A percentile compares a stretch with the other conserved stretches of the same genome.
These are phyloP conservation scores for Dryadula phaetusa DNA, from an alignment of 2,888 invertebrate species.

Conservation along the genomic window DNA sequence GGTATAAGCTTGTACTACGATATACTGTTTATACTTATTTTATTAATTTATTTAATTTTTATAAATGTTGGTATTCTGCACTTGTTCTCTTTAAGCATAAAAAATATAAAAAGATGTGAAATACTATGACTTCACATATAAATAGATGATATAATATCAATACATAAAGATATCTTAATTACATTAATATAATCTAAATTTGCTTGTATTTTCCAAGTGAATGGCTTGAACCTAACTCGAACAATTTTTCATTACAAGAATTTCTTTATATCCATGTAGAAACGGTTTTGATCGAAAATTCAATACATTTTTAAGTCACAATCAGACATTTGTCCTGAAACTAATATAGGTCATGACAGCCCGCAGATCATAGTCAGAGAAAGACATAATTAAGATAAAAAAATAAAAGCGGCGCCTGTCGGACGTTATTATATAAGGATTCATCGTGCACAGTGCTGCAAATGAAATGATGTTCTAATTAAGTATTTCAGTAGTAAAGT, in stretches of 20 bases:
- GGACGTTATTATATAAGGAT: slow-evolving; percentile 60
- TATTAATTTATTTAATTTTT: no score
- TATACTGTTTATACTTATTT: no score
- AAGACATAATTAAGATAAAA: slow-evolving; percentile 67
- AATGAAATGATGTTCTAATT: slow-evolving; percentile 52
- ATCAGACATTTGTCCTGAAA: slow-evolving; percentile 10
- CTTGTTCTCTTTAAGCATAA: no score
- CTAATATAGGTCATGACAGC: slow-evolving; percentile 52
- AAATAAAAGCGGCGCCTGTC: slow-evolving; percentile 74
- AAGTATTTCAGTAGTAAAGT: slow-evolving; percentile 51
- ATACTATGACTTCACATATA: no score
- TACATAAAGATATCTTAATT: no score
- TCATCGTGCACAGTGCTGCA: slow-evolving; percentile 61
- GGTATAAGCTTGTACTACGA: no score
- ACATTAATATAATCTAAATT: no score
- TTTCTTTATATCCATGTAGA: not conserved
- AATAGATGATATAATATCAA: no score
- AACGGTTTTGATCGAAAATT: not conserved
- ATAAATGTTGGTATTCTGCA: no score
- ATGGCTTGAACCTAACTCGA: no score
- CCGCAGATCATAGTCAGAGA: slow-evolving; percentile 60
- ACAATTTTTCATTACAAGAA: not conserved
- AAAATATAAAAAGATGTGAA: no score
- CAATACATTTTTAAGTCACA: not conserved
- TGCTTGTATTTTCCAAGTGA: no score